Evolutionary conservation across 2,113 vertebrate genomes (phyloP), one percentile per base, ranked within the genome.

Genomic region (Sinosuthora webbiana): DNA sequence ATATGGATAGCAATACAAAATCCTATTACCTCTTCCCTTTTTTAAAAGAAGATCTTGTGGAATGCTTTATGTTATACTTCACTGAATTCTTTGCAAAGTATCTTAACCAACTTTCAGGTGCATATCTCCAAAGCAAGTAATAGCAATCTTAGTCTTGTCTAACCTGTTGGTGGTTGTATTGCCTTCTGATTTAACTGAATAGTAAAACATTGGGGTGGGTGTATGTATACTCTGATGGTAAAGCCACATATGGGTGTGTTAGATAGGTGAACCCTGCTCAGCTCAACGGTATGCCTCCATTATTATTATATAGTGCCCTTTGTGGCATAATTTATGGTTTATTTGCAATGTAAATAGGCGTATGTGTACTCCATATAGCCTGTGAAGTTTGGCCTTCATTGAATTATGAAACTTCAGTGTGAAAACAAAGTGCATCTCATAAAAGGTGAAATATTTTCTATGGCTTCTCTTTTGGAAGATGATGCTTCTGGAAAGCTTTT

Each of bases 261-360:
- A 30, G 23, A 10, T 49, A 45, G 2, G 11, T 42, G 68, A 84
- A 14, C 24, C 4, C 16, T 12, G 5, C 15, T 65, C 68, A 62
- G 12, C 44, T 56, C 41, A 14, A 7, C 1, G 2, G 2, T 31
- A 4, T 53, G 22, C 20, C 3, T 64, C 21, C 6, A 15, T 3
- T 31, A 31, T 7, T 67, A 19, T 7, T 67, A 19, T 4, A 4
- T 31, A 23, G 8, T 64, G 4, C 10, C 11, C 10, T 83, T 45
- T 37, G 24, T 62, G 27, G 25, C 9, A 21, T 59, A 59, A 37
- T 8, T 50, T 18, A 4, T 13, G 3, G 7, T 31, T 57, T 75
- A 24, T 45, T 71, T 68, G 70, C 31, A 41, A 2, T 57, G 10
- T 45, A 31, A 27, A 47, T 6, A 44, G 20, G 1, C 2, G 19